Evolutionary conservation across 2,888 invertebrate genomes (phyloP).

Genomic region (Hartigia nigra): DNA sequence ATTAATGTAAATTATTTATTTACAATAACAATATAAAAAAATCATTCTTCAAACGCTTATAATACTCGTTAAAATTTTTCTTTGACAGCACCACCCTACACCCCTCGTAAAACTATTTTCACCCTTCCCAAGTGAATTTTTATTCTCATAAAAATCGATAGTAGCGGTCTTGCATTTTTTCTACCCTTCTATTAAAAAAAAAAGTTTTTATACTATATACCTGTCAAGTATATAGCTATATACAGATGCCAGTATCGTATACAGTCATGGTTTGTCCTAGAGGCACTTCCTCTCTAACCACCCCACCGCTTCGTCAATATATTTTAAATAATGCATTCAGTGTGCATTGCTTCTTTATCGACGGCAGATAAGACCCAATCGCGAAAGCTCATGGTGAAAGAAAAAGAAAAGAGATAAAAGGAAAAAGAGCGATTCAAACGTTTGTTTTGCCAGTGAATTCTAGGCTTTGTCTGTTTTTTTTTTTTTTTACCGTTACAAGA

Average conservation of each 20-base stretch:
- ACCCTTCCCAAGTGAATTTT: background rate
- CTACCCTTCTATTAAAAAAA: background rate
- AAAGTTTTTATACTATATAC: background rate
- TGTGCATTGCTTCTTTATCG: background rate
- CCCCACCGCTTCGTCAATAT: background rate
- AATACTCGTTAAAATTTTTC: background rate
- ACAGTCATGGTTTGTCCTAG: background rate
- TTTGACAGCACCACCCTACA: background rate
- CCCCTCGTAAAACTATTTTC: background rate
- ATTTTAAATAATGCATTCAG: background rate
- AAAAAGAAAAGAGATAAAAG: background rate
- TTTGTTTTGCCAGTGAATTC: background rate
- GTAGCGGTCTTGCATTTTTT: background rate
- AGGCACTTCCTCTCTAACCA: background rate
- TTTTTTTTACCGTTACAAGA: background rate
- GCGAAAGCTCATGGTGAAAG: background rate
- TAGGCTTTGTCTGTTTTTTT: background rate
- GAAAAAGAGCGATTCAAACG: background rate
- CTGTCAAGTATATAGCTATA: background rate
- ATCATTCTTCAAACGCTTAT: background rate
- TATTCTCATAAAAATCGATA: background rate
- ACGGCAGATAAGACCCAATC: background rate
- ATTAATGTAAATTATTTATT: conserved; percentile 51
- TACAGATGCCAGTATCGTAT: background rate
- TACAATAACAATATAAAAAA: background rate